Conservation (phyloP, 1,140 invertebrate genomes). For the Aplysia californica region DNA sequence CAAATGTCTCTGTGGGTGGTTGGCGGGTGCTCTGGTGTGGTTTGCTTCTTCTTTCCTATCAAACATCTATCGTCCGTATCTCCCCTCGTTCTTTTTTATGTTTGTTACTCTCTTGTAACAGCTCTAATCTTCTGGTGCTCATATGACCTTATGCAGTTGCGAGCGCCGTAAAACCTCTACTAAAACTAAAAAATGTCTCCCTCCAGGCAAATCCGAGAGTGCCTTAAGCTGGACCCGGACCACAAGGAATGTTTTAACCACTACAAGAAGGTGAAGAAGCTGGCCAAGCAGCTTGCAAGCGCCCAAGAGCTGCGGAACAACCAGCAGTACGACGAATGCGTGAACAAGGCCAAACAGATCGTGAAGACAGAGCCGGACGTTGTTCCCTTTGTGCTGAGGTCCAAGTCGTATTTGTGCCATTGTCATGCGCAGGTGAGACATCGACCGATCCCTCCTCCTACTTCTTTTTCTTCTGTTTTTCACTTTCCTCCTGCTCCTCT, state of each 20-base stretch:
- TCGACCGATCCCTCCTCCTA: not conserved
- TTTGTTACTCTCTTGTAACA: no score
- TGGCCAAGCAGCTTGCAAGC: constrained; percentile 87
- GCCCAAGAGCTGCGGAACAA: constrained; percentile 78
- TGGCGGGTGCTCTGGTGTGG: no score
- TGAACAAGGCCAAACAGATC: constrained; percentile 77
- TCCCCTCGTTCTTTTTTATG: no score
- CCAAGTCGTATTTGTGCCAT: constrained; percentile 59
- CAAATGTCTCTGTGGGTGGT: no score
- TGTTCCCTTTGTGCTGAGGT: constrained; percentile 48
- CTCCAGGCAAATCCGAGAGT: constrained; percentile 91
- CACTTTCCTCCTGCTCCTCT: not conserved
- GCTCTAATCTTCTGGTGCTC: no score
- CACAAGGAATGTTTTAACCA: constrained; percentile 96
- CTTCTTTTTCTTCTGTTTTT: not conserved
- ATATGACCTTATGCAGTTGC: no score
- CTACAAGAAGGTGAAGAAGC: constrained; percentile 97
- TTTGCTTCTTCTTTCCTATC: no score
- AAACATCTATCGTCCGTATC: no score
- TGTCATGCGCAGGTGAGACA: constrained; percentile 64
- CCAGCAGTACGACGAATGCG: constrained; percentile 81
- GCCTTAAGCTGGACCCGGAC: constrained; percentile 97
- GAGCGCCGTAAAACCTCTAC: no score
- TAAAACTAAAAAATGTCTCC: no score
- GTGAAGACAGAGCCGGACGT: constrained; percentile 74